Evolutionary conservation across 92 coral and sea anemone genomes (phyloP).

Genomic region (Porites evermanni): DNA sequence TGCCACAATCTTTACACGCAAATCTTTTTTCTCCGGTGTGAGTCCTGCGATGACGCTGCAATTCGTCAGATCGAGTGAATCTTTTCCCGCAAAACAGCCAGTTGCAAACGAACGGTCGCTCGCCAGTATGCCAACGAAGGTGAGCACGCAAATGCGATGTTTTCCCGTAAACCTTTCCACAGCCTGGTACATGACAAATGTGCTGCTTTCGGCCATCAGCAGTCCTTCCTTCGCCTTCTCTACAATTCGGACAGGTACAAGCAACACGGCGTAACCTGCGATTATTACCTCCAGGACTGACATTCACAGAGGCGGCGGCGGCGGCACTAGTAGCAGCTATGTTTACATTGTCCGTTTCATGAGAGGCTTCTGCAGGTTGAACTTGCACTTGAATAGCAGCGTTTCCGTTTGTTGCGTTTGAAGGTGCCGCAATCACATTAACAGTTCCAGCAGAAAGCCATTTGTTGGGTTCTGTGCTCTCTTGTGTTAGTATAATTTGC

Average conservation of each 20-base stretch:
- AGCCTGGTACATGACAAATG: constrained; percentile 93
- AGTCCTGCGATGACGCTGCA: constrained; percentile 96
- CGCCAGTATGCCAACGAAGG: constrained; percentile 99
- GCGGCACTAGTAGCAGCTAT: neutral
- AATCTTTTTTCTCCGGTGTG: constrained; percentile 98
- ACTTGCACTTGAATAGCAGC: constrained; percentile 54
- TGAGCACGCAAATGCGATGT: constrained; percentile 99
- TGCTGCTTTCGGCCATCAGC: constrained; percentile 97
- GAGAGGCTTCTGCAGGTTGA: constrained; percentile 41
- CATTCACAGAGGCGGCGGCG: neutral
- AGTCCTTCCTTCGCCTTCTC: constrained; percentile 99
- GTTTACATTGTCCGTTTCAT: constrained; percentile 55
- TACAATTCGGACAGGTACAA: constrained; percentile 98
- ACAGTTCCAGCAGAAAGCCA: constrained; percentile 77
- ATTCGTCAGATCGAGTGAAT: constrained; percentile 96
- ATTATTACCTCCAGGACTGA: constrained; percentile 70
- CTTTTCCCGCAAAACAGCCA: constrained; percentile 99
- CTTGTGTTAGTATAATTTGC: constrained; percentile 86
- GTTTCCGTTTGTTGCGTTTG: constrained; percentile 39
- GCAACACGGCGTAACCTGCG: constrained; percentile 98
- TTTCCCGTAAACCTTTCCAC: constrained; percentile 98
- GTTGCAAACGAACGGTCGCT: constrained; percentile 96
- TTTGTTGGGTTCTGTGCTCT: constrained; percentile 78
- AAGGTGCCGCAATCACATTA: constrained; percentile 72
- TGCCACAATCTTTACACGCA: constrained; percentile 92